These are phyloP conservation scores for Agonopterix subpropinquella DNA, from an alignment of 2,888 invertebrate genomes.

Conservation along the genomic window DNA sequence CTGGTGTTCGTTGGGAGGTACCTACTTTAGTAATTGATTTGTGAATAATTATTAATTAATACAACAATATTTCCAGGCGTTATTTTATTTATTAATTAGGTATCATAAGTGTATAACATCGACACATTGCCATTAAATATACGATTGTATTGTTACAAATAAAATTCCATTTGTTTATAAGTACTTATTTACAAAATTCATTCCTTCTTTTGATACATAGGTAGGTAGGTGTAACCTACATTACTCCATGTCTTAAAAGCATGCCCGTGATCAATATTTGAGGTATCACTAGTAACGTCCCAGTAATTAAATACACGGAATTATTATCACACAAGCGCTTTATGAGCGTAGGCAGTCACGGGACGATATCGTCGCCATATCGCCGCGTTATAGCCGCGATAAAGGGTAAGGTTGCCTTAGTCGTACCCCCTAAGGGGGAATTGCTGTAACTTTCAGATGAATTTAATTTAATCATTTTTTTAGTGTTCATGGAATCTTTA, in stretches of 20 bases:
- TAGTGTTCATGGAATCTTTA: too few species aligned
- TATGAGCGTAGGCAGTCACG: too few species aligned
- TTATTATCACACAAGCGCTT: constrained; percentile 8
- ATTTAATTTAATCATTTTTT: too few species aligned
- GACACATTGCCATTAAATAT: constrained; percentile 64
- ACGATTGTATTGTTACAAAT: constrained; percentile 59
- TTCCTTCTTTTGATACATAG: constrained; percentile 33
- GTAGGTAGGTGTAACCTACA: constrained; percentile 11
- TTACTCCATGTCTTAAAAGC: constrained; percentile 22
- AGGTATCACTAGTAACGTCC: constrained; percentile 26
- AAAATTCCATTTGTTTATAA: constrained; percentile 43
- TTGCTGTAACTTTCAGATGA: too few species aligned
- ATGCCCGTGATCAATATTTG: constrained; percentile 42
- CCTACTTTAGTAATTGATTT: too few species aligned
- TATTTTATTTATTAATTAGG: constrained; percentile 61
- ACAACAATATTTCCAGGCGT: constrained; percentile 32
- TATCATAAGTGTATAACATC: constrained; percentile 71
- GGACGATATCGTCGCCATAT: too few species aligned
- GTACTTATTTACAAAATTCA: constrained; percentile 62
- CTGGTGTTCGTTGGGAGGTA: too few species aligned
- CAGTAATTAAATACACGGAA: constrained; percentile 25
- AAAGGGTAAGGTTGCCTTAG: too few species aligned
- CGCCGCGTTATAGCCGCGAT: too few species aligned
- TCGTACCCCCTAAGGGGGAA: too few species aligned
- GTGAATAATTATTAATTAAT: neutral